Conservation (phyloP, 1,140 invertebrate genomes). For the Nephila pilipes region DNA sequence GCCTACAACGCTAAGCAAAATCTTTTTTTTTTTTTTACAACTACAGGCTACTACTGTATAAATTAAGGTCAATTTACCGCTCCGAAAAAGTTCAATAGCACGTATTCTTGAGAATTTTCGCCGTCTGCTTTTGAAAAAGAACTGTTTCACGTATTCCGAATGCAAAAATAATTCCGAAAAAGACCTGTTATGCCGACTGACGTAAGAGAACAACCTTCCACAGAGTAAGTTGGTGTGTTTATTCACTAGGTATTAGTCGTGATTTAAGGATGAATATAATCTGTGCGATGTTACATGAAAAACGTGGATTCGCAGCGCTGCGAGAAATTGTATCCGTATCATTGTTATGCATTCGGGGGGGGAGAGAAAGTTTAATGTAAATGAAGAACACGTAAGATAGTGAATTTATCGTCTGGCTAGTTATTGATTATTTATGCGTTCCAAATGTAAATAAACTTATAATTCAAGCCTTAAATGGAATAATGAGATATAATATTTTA, state of each 20-base stretch:
- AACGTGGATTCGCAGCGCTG: too few relatives aligned
- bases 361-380: neutral
- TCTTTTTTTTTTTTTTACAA: too few relatives aligned
- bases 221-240: neutral
- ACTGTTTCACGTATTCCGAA: neutral
- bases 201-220: neutral
- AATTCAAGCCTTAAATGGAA: too few relatives aligned
- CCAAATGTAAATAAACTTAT: too few relatives aligned
- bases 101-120: too few relatives aligned
- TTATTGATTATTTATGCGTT: too few relatives aligned
- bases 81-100: too few relatives aligned
- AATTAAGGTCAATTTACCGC: too few relatives aligned
- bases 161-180: neutral
- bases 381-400: neutral
- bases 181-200: neutral
- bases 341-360: neutral
- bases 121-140: too few relatives aligned
- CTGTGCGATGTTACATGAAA: neutral
- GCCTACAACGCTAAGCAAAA: too few relatives aligned
- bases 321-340: neutral
- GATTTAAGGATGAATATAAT: neutral
- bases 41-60: too few relatives aligned
- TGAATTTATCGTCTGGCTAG: neutral
- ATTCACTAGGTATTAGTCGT: constrained; percentile 4
- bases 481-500: too few relatives aligned